A percentile compares a stretch with the other conserved stretches of the same genome.
Evolutionary conservation across 2,888 invertebrate species (phyloP).

Genomic region (Caenorhabditis sp.): DNA sequence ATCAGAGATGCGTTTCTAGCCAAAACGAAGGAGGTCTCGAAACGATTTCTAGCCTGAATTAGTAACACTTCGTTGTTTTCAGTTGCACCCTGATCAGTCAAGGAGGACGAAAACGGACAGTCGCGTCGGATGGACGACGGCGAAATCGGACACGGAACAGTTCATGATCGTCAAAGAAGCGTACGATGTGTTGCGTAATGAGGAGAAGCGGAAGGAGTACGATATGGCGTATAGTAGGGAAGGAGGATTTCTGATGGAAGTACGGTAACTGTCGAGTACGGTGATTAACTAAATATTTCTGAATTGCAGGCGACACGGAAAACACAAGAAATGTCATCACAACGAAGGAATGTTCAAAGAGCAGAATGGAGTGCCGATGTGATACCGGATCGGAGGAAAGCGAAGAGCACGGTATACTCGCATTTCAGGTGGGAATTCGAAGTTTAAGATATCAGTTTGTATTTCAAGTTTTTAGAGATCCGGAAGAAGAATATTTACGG

Average conservation of each 20-base stretch:
- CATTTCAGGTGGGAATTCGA: constrained; percentile 56
- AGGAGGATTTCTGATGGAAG: constrained; percentile 64
- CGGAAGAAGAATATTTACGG: constrained; percentile 61
- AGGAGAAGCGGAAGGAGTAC: constrained; percentile 58
- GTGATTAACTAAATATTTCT: not conserved
- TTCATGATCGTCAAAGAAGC: constrained; percentile 68
- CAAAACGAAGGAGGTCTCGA: constrained; percentile 55
- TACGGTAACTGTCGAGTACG: too few species aligned
- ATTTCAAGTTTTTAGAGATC: constrained; percentile 61
- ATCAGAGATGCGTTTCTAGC: constrained; percentile 57
- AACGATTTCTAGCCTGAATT: not conserved
- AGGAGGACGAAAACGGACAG: constrained; percentile 29
- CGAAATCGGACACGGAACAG: constrained; percentile 55
- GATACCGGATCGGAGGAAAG: constrained; percentile 43
- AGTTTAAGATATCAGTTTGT: too few species aligned
- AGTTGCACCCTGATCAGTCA: constrained; percentile 61
- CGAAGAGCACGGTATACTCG: constrained; percentile 23
- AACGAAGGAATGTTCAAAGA: constrained; percentile 50
- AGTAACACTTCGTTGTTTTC: not conserved
- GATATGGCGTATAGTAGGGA: constrained; percentile 53
- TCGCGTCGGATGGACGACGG: constrained; percentile 57
- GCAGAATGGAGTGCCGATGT: constrained; percentile 60
- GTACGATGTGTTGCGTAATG: constrained; percentile 59
- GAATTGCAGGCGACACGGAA: constrained; percentile 29
- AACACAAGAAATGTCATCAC: constrained; percentile 48